Conservation (phyloP, 2,113 vertebrate genomes). For the Plecotus auritus region DNA sequence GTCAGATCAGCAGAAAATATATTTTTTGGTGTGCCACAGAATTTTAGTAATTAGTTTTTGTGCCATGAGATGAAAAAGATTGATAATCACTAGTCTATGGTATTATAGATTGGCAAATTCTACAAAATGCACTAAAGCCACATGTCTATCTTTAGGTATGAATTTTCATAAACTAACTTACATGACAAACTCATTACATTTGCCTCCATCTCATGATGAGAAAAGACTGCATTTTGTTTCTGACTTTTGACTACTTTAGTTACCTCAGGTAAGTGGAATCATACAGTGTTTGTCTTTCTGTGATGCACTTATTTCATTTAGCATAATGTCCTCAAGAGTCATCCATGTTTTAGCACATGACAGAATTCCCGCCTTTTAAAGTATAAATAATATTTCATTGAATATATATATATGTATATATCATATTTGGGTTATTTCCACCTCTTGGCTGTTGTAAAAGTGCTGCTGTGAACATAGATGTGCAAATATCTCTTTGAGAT, state of each 20-base stretch:
- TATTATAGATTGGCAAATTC: background rate
- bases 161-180: background rate
- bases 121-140: background rate
- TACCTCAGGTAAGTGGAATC: background rate
- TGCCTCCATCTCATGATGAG: background rate
- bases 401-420: background rate
- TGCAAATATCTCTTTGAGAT: background rate
- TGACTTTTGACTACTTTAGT: background rate
- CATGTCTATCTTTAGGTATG: background rate
- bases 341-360: background rate
- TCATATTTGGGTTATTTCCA: background rate
- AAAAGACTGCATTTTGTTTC: background rate
- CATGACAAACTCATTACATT: background rate
- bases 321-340: background rate
- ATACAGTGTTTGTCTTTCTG: background rate
- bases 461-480: background rate
- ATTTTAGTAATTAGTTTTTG: background rate
- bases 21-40: background rate
- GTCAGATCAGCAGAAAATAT: background rate
- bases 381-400: background rate
- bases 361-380: background rate
- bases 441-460: background rate
- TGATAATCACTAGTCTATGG: background rate
- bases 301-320: background rate
- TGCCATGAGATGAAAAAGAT: background rate